These are phyloP conservation scores for Paracanthobrama guichenoti DNA, from an alignment of 2,113 vertebrate genomes.

Conservation along the genomic window DNA sequence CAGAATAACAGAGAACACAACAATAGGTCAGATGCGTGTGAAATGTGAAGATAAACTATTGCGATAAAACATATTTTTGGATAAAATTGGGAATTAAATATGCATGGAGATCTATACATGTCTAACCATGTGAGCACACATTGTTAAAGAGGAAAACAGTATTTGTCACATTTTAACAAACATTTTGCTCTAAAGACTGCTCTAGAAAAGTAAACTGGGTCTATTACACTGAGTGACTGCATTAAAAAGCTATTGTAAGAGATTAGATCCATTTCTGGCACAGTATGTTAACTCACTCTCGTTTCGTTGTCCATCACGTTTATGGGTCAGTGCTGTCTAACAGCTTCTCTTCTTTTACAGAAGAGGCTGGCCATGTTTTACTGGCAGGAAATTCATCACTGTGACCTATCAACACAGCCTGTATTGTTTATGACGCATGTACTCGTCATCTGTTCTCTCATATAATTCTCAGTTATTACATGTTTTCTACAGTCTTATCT, in stretches of 20 bases:
- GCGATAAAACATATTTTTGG: not conserved
- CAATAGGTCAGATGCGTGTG: not conserved
- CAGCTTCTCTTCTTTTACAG: slow-evolving; percentile 23
- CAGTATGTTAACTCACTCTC: slow-evolving; percentile 12
- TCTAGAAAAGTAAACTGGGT: slow-evolving; percentile 23
- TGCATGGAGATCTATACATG: not conserved
- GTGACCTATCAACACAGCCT: not conserved
- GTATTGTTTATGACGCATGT: not conserved
- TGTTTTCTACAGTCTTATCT: not conserved
- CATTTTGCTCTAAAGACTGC: slow-evolving; percentile 4
- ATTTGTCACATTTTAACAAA: not conserved
- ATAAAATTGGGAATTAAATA: not conserved
- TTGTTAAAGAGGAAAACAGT: not conserved
- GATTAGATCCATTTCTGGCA: slow-evolving; percentile 34
- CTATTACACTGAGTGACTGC: slow-evolving; percentile 33
- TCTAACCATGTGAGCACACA: not conserved
- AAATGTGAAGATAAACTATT: not conserved
- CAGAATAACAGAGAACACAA: slow-evolving; percentile 33
- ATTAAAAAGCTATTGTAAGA: slow-evolving; percentile 15
- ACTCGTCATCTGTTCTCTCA: not conserved
- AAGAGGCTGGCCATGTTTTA: not conserved
- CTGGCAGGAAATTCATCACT: not conserved
- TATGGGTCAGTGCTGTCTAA: slow-evolving; percentile 18
- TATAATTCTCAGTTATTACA: not conserved
- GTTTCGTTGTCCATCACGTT: slow-evolving; percentile 20